These are phyloP conservation scores for Myotis planiceps DNA, from an alignment of 2,797 vertebrate genomes.

Conservation along the genomic window DNA sequence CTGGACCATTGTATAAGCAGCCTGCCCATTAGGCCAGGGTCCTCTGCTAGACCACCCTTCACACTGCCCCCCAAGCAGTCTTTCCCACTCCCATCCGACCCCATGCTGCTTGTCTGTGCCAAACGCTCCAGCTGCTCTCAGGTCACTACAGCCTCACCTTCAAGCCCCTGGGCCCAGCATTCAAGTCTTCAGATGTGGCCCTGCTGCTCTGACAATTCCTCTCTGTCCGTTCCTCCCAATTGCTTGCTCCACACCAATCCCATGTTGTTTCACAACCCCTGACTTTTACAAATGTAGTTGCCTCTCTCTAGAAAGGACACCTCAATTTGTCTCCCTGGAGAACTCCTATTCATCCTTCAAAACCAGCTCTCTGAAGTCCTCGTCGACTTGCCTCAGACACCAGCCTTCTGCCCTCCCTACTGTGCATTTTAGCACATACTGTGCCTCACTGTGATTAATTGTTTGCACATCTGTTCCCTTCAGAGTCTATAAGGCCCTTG, in stretches of 20 bases:
- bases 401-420: background rate
- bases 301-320: background rate
- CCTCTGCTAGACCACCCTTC: background rate
- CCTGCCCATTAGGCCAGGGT: background rate
- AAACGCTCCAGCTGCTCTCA: background rate
- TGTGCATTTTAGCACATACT: background rate
- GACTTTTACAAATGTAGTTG: background rate
- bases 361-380: background rate
- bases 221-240: rapidly evolving
- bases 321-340: background rate
- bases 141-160: background rate
- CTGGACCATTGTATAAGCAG: background rate
- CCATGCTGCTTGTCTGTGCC: background rate
- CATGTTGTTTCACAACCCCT: no score
- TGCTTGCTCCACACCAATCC: background rate
- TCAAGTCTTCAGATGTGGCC: background rate
- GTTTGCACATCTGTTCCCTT: background rate
- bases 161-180: background rate
- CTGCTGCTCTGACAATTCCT: no score
- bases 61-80: rapidly evolving
- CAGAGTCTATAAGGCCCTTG: background rate
- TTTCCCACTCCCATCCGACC: background rate
- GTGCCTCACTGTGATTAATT: background rate
- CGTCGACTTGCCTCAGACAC: background rate
- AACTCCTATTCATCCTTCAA: background rate